phyloP scores from a whole-genome alignment of 2,113 vertebrate species.

The Sinosuthora webbiana region DNA sequence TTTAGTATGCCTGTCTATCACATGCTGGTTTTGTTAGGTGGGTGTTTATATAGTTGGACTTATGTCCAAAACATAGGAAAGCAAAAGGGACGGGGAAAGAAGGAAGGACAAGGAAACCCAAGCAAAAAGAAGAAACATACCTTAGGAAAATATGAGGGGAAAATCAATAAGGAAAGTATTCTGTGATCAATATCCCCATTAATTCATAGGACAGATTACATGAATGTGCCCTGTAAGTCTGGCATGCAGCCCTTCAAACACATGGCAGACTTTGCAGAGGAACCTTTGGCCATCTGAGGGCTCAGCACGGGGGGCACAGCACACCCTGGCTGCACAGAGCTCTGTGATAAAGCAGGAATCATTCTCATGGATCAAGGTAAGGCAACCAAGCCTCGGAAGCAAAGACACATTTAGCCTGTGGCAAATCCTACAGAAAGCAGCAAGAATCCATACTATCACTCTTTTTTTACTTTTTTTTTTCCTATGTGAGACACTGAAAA shows the following conservation, averaged over 20 bases:
- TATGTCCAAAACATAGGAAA: background rate
- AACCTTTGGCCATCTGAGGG: background rate
- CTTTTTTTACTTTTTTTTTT: background rate
- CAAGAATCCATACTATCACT: background rate
- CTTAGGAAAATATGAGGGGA: background rate
- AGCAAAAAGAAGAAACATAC: background rate
- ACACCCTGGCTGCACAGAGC: background rate
- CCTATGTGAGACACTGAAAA: accelerated
- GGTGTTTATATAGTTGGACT: background rate
- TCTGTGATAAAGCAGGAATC: background rate
- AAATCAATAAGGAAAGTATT: background rate
- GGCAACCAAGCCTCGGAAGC: background rate
- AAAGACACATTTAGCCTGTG: background rate
- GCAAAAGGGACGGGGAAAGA: background rate
- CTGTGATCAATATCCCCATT: background rate
- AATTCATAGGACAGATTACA: background rate
- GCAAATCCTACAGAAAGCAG: background rate
- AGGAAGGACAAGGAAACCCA: background rate
- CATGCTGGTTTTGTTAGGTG: background rate
- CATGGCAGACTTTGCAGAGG: background rate
- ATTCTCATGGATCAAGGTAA: background rate
- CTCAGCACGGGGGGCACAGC: background rate
- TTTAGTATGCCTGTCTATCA: background rate
- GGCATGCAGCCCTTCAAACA: background rate
- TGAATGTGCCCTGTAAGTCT: background rate